Percentiles rank a stretch among this genome's conserved stretches.
Conservation (phyloP, 2,797 vertebrate genomes). For the Rachycentron canadum region DNA sequence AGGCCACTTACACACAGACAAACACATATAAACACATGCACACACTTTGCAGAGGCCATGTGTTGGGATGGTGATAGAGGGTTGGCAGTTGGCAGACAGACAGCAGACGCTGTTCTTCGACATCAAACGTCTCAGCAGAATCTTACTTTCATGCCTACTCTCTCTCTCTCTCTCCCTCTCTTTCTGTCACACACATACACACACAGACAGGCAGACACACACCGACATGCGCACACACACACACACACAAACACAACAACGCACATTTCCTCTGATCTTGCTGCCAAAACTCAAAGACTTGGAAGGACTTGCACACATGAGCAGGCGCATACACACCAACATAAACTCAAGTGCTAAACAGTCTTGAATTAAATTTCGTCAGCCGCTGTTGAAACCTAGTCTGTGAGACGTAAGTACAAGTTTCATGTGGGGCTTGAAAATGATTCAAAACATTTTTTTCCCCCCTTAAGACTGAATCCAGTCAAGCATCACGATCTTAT, state of each 20-base stretch:
- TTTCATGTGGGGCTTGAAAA: conserved; percentile 62
- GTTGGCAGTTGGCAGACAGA: conserved; percentile 85
- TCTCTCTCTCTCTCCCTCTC: conserved; percentile 43
- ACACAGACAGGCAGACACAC: conserved; percentile 14
- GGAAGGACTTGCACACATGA: conserved; percentile 62
- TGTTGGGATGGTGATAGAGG: conserved; percentile 87
- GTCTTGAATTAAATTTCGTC: conserved; percentile 74
- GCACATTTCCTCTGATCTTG: conserved; percentile 80
- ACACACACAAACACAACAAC: conserved; percentile 69
- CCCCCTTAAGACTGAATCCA: conserved; percentile 19
- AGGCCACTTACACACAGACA: conserved; percentile 72
- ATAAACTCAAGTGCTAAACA: conserved; percentile 53
- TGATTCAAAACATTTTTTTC: conserved; percentile 35
- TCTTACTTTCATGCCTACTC: conserved; percentile 84
- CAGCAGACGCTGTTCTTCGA: conserved; percentile 85
- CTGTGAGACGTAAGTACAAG: conserved; percentile 54
- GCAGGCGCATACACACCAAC: conserved; percentile 51
- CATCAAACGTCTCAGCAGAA: conserved; percentile 86
- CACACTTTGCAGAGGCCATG: conserved; percentile 82
- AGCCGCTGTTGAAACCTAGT: conserved; percentile 68
- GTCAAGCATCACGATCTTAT: conserved; percentile 33
- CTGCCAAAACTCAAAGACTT: conserved; percentile 82
- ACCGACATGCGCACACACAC: conserved; percentile 35
- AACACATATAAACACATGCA: conserved; percentile 24
- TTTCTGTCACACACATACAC: conserved; percentile 17